A percentile compares a stretch with the other conserved stretches of the same genome.
Conservation (phyloP, 2,113 vertebrate genomes). For the Trematocara macrostoma region DNA sequence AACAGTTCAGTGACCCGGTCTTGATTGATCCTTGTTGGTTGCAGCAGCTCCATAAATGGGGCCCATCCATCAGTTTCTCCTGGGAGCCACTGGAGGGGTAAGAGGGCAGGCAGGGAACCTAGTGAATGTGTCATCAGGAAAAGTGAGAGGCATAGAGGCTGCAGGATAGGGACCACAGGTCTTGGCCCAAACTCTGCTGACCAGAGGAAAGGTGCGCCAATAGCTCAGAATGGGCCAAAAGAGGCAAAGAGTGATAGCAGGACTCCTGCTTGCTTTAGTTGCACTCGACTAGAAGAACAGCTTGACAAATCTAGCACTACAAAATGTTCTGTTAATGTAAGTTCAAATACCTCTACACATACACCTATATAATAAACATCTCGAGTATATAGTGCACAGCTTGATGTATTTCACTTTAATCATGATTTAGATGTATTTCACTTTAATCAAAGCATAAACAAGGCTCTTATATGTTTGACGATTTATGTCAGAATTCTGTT, state of each 20-base stretch:
- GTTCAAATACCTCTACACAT: neutral
- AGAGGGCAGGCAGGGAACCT: conserved; percentile 24
- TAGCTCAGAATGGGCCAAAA: neutral
- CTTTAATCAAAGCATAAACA: neutral
- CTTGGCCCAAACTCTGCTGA: conserved; percentile 54
- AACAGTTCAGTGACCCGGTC: conserved; percentile 46
- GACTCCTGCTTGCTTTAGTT: neutral
- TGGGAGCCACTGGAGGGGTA: conserved; percentile 40
- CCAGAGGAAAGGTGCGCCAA: conserved; percentile 47
- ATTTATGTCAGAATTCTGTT: conserved; percentile 28
- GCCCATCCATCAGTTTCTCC: conserved; percentile 74
- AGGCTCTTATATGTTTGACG: conserved; percentile 17
- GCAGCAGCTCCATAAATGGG: conserved; percentile 74
- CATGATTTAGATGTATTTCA: neutral
- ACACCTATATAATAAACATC: neutral
- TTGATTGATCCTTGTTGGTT: conserved; percentile 74
- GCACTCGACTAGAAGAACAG: neutral
- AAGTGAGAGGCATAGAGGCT: conserved; percentile 3
- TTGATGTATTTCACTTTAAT: neutral
- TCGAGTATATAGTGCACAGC: neutral
- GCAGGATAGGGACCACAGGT: conserved; percentile 7
- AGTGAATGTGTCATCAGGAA: conserved; percentile 61
- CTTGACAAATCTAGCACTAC: neutral
- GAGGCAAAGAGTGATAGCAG: conserved; percentile 1
- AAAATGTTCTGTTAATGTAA: neutral